A percentile compares a stretch with the other conserved stretches of the same genome.
Conservation (phyloP, 2,888 invertebrate genomes). For the Drosophila multiciliata region DNA sequence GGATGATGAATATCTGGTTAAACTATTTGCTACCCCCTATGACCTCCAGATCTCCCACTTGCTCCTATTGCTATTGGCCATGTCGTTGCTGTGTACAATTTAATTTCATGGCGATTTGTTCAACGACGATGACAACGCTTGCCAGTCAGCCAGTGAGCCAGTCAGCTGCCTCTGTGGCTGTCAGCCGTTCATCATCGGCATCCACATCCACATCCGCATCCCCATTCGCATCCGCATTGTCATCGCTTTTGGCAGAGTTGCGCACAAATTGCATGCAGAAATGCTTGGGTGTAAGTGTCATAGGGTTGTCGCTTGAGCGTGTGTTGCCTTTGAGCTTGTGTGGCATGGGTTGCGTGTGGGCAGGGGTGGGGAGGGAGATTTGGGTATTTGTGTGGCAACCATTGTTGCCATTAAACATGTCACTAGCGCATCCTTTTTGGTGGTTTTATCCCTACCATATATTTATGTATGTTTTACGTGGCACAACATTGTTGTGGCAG, state of each 20-base stretch:
- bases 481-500: slow-evolving; percentile 27
- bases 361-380: not conserved
- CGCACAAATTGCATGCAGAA: slow-evolving; percentile 75
- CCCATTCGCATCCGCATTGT: slow-evolving; percentile 39
- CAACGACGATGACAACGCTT: slow-evolving; percentile 40
- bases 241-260: slow-evolving; percentile 57
- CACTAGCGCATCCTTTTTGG: slow-evolving; percentile 63
- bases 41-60: not conserved
- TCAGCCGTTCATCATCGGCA: slow-evolving; percentile 74
- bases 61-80: slow-evolving; percentile 22
- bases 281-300: slow-evolving; percentile 66
- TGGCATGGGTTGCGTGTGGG: not conserved
- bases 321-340: slow-evolving; percentile 11
- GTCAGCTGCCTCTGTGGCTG: slow-evolving; percentile 47
- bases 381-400: slow-evolving; percentile 22
- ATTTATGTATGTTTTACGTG: slow-evolving; percentile 66
- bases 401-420: slow-evolving; percentile 75
- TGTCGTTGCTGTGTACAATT: slow-evolving; percentile 64
- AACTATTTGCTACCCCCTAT: slow-evolving; percentile 69
- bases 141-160: slow-evolving; percentile 19
- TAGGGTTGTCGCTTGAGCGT: slow-evolving; percentile 62
- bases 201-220: slow-evolving; percentile 20
- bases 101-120: slow-evolving; percentile 78
- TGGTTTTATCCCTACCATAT: slow-evolving; percentile 41
- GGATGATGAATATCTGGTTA: slow-evolving; percentile 76